Evolutionary conservation across 2,888 invertebrate species (phyloP).

Genomic region (Phortica okadai): DNA sequence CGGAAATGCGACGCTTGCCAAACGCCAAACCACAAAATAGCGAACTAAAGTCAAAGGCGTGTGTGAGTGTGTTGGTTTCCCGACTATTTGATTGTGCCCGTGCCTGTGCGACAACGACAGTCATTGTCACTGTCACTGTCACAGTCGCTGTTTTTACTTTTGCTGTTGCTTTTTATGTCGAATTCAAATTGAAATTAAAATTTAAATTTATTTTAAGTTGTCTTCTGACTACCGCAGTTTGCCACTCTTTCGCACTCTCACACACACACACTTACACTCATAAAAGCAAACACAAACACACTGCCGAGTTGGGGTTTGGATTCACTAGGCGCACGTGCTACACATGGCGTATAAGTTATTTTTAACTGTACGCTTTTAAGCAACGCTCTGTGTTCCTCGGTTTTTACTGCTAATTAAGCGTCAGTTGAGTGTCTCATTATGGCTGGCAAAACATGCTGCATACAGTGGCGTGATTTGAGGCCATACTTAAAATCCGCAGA

Average conservation of each 20-base stretch:
- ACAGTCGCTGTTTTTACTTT: too few species aligned
- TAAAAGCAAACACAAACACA: too few species aligned
- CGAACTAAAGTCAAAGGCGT: not conserved
- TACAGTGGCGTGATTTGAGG: not conserved
- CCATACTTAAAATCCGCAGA: not conserved
- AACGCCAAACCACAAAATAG: conserved; percentile 27
- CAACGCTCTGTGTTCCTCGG: not conserved
- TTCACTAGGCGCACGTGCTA: not conserved
- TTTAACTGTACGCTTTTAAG: not conserved
- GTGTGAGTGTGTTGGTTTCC: not conserved
- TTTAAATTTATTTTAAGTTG: conserved; percentile 66
- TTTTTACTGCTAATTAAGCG: conserved; percentile 49
- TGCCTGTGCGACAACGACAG: not conserved
- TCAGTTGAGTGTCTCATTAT: conserved; percentile 35
- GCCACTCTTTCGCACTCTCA: not conserved
- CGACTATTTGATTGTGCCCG: not conserved
- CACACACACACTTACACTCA: too few species aligned
- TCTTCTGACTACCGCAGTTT: conserved; percentile 46
- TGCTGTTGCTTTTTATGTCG: conserved; percentile 40
- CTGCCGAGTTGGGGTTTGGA: not conserved
- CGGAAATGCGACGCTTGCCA: conserved; percentile 27
- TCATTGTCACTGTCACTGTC: not conserved
- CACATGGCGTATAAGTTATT: conserved; percentile 23
- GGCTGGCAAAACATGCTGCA: not conserved
- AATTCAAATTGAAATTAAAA: conserved; percentile 65